These are phyloP conservation scores for Spinus pinus DNA, from an alignment of 2,797 vertebrate species.

Conservation along the genomic window DNA sequence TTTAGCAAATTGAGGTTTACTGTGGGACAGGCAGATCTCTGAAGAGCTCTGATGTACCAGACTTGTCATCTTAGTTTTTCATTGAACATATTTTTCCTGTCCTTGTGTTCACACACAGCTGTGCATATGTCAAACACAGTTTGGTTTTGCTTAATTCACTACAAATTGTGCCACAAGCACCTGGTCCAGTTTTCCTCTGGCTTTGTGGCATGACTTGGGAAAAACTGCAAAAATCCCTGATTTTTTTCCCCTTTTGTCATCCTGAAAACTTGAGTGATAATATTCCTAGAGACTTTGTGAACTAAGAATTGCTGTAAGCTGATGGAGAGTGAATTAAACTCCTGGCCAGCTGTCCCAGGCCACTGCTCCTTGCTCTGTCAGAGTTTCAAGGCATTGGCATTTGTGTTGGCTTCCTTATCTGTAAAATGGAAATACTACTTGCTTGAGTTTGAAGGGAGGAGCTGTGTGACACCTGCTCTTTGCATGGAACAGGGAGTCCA, in stretches of 20 bases:
- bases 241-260: background rate
- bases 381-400: background rate
- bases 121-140: background rate
- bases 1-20: background rate
- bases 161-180: background rate
- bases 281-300: background rate
- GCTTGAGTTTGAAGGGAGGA: background rate
- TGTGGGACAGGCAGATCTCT: background rate
- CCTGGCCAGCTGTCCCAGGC: background rate
- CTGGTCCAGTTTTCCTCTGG: background rate
- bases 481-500: background rate
- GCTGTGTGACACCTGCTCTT: background rate
- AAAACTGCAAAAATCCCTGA: background rate
- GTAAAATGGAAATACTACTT: background rate
- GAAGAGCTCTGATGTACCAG: background rate
- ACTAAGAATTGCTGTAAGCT: background rate
- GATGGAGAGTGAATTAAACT: background rate
- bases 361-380: background rate
- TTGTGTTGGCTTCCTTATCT: background rate
- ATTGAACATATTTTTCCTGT: background rate
- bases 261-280: background rate
- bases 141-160: background rate
- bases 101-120: background rate
- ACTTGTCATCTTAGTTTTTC: constrained; percentile 10
- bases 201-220: background rate